These are phyloP conservation scores for Poecile atricapillus DNA, from an alignment of 2,113 vertebrate genomes.

Conservation along the genomic window DNA sequence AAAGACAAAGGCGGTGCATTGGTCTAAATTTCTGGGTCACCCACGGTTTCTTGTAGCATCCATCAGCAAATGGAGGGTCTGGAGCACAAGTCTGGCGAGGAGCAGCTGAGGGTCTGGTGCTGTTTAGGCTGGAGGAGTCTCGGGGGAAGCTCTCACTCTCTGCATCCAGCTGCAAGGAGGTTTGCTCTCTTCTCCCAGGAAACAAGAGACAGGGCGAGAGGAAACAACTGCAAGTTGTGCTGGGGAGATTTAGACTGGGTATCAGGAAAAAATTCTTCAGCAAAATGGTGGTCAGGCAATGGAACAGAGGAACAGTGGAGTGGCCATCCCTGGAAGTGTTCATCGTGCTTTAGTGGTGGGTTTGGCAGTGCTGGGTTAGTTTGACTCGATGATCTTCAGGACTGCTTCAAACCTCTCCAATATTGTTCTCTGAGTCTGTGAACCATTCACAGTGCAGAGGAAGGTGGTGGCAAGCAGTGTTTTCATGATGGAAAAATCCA, in stretches of 20 bases:
- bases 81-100: background rate
- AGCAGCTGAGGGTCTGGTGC: background rate
- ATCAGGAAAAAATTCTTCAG: background rate
- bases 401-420: background rate
- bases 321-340: background rate
- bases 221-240: too few species aligned
- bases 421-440: background rate
- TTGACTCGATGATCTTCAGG: background rate
- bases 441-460: background rate
- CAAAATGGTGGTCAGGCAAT: background rate
- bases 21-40: background rate
- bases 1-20: background rate
- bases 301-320: background rate
- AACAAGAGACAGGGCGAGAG: fast-evolving
- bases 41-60: background rate
- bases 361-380: background rate
- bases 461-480: background rate
- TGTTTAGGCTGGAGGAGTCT: background rate
- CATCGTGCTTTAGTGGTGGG: background rate
- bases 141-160: background rate
- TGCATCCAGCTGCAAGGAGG: background rate
- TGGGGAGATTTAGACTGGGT: background rate
- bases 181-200: background rate
- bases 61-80: background rate
- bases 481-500: background rate